These are phyloP conservation scores for Gortyna flavago DNA, from an alignment of 2,888 invertebrate species.

Conservation along the genomic window DNA sequence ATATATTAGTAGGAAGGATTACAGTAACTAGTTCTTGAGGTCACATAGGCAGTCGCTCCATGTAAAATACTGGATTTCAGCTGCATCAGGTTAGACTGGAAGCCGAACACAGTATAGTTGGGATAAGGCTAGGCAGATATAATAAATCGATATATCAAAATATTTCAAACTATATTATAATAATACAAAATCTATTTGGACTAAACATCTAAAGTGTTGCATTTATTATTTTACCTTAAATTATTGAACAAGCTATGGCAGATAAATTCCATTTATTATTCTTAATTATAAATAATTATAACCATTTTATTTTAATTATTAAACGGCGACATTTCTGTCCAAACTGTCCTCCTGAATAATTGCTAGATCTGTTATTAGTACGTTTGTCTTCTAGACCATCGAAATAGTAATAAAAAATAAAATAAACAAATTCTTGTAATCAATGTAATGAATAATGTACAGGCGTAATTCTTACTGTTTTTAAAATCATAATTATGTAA, in stretches of 20 bases:
- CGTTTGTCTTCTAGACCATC: no score
- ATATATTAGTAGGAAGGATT: no score
- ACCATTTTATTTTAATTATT: neutral
- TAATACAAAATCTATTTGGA: conserved; percentile 42
- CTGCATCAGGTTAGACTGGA: neutral
- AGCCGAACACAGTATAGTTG: neutral
- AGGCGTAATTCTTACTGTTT: no score
- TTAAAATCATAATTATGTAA: no score
- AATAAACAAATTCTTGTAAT: no score
- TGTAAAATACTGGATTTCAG: neutral
- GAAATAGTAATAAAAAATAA: no score
- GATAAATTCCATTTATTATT: conserved; percentile 13
- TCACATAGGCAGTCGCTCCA: neutral
- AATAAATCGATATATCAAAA: conserved; percentile 5
- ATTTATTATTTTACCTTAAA: conserved; percentile 19
- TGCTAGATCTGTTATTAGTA: no score
- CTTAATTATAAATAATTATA: conserved; percentile 45
- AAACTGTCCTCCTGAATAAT: no score
- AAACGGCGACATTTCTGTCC: no score
- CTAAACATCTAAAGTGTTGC: conserved; percentile 33
- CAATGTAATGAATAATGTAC: no score
- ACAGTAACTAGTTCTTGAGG: no score
- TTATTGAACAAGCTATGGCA: conserved; percentile 57
- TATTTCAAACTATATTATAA: neutral
- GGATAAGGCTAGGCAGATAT: neutral